phyloP scores from a whole-genome alignment of 1,140 invertebrate species.

The Danaus melanippus region DNA sequence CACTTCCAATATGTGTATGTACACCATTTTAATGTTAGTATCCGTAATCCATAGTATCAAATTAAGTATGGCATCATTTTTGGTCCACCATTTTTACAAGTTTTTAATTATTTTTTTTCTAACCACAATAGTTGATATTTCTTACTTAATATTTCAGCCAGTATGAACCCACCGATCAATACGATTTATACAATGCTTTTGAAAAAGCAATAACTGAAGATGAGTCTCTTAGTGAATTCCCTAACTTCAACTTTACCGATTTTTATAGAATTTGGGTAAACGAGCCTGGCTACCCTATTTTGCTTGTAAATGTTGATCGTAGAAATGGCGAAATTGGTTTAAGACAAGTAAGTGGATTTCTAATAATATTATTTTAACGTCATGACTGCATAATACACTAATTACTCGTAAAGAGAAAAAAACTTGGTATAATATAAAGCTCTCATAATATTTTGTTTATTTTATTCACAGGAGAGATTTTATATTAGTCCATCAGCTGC shows the following conservation, averaged over 20 bases:
- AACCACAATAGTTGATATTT: not conserved
- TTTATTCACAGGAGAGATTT: conserved; percentile 51
- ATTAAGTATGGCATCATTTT: too few relatives aligned
- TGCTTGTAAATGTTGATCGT: conserved; percentile 72
- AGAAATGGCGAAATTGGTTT: conserved; percentile 54
- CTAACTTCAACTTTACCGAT: conserved; percentile 43
- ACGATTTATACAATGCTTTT: conserved; percentile 76
- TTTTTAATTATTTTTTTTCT: too few relatives aligned
- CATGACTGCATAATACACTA: conserved; percentile 2
- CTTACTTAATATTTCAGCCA: conserved; percentile 46
- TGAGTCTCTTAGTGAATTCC: conserved; percentile 34
- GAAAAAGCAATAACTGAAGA: conserved; percentile 65
- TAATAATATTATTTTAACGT: not conserved
- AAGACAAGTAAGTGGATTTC: conserved; percentile 56
- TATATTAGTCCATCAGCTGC: conserved; percentile 34
- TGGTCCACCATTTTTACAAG: too few relatives aligned
- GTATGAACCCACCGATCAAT: conserved; percentile 74
- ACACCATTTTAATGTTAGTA: too few relatives aligned
- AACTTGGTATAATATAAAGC: too few relatives aligned
- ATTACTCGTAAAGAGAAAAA: not conserved
- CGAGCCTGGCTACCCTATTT: conserved; percentile 83
- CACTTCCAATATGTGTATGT: too few relatives aligned
- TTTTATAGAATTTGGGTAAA: conserved; percentile 73
- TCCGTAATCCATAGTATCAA: too few relatives aligned
- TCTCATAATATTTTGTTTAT: conserved; percentile 2